Conservation (phyloP, 2,113 vertebrate genomes). For the Pteropus alecto region DNA sequence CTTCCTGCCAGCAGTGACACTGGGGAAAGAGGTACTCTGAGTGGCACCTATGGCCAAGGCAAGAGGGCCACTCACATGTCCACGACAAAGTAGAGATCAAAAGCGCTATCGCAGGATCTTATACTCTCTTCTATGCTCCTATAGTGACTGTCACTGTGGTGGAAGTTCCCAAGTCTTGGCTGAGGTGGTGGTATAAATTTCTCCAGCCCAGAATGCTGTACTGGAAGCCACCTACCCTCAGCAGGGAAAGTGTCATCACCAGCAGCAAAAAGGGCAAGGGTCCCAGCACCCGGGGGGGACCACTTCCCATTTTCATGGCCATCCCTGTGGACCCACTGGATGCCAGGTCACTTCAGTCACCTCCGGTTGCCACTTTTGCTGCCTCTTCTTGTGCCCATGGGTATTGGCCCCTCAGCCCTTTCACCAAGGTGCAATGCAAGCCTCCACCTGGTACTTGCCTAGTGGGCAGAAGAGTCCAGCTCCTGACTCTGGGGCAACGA, state of each 20-base stretch:
- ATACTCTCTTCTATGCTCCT: constrained; percentile 63
- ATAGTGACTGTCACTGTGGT: constrained; percentile 1
- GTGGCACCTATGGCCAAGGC: neutral
- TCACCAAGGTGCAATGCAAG: neutral
- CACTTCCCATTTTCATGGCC: constrained; percentile 45
- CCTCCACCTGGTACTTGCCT: neutral
- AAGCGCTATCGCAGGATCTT: constrained; percentile 90
- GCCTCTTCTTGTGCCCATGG: neutral
- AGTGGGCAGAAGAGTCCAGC: neutral
- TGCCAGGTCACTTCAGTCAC: neutral
- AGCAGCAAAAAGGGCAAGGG: neutral
- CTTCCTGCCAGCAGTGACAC: neutral
- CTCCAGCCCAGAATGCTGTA: neutral
- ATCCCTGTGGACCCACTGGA: neutral
- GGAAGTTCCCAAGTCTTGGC: neutral
- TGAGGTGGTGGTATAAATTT: neutral
- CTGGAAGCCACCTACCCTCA: neutral
- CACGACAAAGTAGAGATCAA: constrained; percentile 94
- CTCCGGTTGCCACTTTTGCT: neutral
- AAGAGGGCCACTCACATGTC: constrained; percentile 91
- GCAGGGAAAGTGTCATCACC: neutral
- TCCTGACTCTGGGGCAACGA: neutral
- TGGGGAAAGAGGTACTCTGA: neutral
- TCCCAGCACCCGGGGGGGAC: neutral
- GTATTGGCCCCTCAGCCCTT: neutral